These are phyloP conservation scores for Idaea biselata DNA, from an alignment of 2,888 invertebrate species.

Conservation along the genomic window DNA sequence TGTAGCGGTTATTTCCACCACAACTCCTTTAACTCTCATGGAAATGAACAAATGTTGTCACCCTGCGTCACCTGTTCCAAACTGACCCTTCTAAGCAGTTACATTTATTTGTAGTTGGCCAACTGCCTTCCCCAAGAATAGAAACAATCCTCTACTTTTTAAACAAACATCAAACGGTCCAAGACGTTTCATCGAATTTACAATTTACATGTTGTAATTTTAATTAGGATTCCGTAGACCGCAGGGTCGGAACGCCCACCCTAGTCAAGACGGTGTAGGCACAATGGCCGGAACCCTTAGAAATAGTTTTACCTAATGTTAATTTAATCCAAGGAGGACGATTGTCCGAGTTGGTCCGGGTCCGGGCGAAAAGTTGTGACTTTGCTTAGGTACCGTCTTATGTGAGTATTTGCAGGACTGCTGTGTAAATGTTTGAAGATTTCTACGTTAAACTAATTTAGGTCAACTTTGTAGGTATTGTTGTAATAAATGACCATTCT, in stretches of 20 bases:
- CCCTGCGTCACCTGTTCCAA: background rate
- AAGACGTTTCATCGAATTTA: constrained; percentile 64
- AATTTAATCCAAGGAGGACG: constrained; percentile 77
- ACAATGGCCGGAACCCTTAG: constrained; percentile 52
- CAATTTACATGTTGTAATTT: constrained; percentile 78
- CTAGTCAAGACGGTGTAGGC: constrained; percentile 33
- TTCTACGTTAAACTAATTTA: constrained; percentile 1
- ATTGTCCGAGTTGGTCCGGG: constrained; percentile 34
- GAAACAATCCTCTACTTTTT: constrained; percentile 34
- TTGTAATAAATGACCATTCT: background rate
- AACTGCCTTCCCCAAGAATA: constrained; percentile 2
- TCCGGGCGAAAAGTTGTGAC: constrained; percentile 63
- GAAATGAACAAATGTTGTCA: background rate
- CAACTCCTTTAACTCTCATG: background rate
- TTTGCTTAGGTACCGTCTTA: constrained; percentile 63
- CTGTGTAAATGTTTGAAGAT: constrained; percentile 9
- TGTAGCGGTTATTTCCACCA: too few species aligned
- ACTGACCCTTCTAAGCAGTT: background rate
- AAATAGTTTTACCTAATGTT: constrained; percentile 76
- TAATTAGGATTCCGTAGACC: constrained; percentile 72
- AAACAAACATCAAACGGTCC: constrained; percentile 58
- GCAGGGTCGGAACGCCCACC: constrained; percentile 44
- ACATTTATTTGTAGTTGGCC: background rate
- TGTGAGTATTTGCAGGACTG: constrained; percentile 34
- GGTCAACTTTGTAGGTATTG: background rate